These are phyloP conservation scores for Drosophila tsacasi DNA, from an alignment of 1,140 invertebrate species.

Conservation along the genomic window DNA sequence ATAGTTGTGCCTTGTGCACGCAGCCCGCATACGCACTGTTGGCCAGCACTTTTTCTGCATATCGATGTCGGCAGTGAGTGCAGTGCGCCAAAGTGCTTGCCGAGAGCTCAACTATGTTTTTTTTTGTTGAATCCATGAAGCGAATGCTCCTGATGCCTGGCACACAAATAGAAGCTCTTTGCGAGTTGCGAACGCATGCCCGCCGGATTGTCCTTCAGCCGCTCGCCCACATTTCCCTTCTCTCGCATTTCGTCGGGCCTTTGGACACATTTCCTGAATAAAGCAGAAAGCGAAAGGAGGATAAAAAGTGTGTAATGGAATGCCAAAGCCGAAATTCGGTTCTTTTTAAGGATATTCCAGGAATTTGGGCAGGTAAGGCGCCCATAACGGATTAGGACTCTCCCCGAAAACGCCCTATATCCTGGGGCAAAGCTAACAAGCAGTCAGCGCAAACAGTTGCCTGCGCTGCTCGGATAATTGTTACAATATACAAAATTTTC, in stretches of 20 bases:
- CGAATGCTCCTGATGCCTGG: constrained; percentile 44
- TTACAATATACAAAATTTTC: constrained; percentile 75
- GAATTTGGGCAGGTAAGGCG: constrained; percentile 28
- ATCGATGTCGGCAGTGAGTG: constrained; percentile 51
- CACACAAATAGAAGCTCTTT: constrained; percentile 60
- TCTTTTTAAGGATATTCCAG: constrained; percentile 3
- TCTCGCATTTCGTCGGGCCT: constrained; percentile 19
- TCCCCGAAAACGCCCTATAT: background rate
- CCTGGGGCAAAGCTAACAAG: constrained; percentile 7
- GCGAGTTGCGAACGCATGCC: constrained; percentile 38
- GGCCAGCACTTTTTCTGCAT: constrained; percentile 41
- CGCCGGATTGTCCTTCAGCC: constrained; percentile 49
- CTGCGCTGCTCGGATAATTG: constrained; percentile 65
- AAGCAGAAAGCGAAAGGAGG: background rate
- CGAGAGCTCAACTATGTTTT: constrained; percentile 18
- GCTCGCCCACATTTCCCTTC: constrained; percentile 17
- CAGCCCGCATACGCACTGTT: constrained; percentile 62
- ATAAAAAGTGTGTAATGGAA: constrained; percentile 5
- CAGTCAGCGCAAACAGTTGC: constrained; percentile 40
- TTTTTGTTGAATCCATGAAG: background rate
- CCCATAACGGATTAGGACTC: constrained; percentile 33
- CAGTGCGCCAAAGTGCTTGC: constrained; percentile 46
- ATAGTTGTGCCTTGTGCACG: constrained; percentile 14
- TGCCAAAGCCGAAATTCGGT: constrained; percentile 7
- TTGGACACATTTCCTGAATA: constrained; percentile 5